Evolutionary conservation across 2,113 vertebrate species (phyloP).

Genomic region (Gobio gobio): DNA sequence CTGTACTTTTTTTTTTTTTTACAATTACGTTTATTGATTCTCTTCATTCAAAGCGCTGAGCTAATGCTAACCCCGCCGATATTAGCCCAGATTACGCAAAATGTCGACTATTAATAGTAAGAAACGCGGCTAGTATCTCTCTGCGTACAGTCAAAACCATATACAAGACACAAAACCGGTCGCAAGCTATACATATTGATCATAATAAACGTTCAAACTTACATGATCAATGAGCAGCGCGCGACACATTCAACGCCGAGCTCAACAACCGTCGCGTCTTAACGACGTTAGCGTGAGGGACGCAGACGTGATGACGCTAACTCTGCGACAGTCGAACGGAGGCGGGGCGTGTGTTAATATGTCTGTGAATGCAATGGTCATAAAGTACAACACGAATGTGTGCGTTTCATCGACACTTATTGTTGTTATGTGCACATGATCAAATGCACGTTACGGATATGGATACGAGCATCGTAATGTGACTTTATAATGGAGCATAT

Average conservation of each 20-base stretch:
- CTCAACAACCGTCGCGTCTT: background rate
- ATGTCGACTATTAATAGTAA: background rate
- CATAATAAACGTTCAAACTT: slow-evolving; percentile 7
- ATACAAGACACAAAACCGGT: background rate
- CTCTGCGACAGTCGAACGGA: background rate
- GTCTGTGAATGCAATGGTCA: too few relatives aligned
- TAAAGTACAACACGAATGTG: background rate
- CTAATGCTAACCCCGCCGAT: slow-evolving; percentile 29
- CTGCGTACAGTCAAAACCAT: background rate
- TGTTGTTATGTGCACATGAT: background rate
- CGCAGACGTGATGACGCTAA: background rate
- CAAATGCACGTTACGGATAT: background rate
- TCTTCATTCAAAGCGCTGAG: background rate
- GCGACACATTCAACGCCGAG: slow-evolving; percentile 3
- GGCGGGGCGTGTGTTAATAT: background rate
- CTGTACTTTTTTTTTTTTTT: background rate
- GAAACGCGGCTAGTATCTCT: background rate
- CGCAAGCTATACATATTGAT: too few relatives aligned
- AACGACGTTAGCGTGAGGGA: background rate
- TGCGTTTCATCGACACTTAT: background rate
- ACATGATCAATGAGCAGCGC: slow-evolving; percentile 23
- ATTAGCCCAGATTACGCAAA: too few relatives aligned
- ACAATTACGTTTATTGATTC: background rate
- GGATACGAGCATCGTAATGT: background rate
- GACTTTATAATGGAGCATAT: background rate